Conservation (phyloP, 1,140 invertebrate species). For the Metopolophium dirhodum region DNA sequence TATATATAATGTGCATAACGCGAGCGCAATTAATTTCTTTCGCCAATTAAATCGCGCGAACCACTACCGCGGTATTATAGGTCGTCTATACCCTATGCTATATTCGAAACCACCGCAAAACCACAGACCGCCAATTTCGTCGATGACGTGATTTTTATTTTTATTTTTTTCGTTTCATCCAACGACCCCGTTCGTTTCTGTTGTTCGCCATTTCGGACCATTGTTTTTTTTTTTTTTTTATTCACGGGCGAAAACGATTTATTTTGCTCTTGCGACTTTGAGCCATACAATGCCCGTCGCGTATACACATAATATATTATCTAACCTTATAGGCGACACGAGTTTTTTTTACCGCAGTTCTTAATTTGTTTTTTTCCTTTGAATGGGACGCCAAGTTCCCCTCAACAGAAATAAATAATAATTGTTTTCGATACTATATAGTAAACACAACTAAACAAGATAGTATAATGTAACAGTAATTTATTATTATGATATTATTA, state of each 20-base stretch:
- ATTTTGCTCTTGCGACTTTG: not conserved
- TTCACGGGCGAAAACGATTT: not conserved
- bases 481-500: not conserved
- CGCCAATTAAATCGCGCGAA: not conserved
- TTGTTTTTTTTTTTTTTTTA: not conserved
- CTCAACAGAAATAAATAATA: not conserved
- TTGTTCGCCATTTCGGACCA: not conserved
- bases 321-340: not conserved
- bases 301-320: slow-evolving; percentile 6
- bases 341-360: not conserved
- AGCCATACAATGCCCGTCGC: not conserved
- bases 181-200: not conserved
- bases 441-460: not conserved
- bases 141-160: not conserved
- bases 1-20: too few relatives aligned
- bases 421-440: not conserved
- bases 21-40: not conserved
- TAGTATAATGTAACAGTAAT: not conserved
- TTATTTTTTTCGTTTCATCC: not conserved
- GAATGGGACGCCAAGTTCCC: not conserved
- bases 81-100: not conserved
- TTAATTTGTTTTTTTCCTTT: not conserved
- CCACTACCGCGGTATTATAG: not conserved
- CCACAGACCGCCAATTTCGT: not conserved
- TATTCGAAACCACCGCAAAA: not conserved